These are phyloP conservation scores for Gymnoscopelus microlampas DNA, from an alignment of 2,797 vertebrate species.

Conservation along the genomic window DNA sequence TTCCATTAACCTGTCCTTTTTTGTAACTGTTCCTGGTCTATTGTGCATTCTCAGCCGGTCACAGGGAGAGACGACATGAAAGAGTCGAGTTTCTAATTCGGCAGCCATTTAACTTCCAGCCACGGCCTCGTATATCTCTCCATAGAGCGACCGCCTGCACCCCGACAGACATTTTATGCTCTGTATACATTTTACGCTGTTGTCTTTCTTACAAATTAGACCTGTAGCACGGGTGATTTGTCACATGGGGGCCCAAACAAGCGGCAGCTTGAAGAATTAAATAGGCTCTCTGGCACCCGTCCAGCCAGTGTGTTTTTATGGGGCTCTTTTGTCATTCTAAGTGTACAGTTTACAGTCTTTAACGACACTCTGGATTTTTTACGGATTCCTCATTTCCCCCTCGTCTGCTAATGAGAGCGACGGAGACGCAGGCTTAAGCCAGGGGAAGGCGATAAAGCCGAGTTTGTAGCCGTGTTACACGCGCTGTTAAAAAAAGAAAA, in stretches of 20 bases:
- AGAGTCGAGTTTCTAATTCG: constrained; percentile 39
- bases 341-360: constrained; percentile 78
- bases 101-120: constrained; percentile 24
- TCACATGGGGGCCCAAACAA: constrained; percentile 57
- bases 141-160: constrained; percentile 41
- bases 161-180: constrained; percentile 55
- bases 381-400: constrained; percentile 76
- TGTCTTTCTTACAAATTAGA: constrained; percentile 78
- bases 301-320: constrained; percentile 70
- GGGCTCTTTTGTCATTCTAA: constrained; percentile 73
- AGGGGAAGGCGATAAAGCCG: constrained; percentile 64
- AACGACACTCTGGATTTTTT: constrained; percentile 82
- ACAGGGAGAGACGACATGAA: constrained; percentile 40
- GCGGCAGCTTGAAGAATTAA: constrained; percentile 78
- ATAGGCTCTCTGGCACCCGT: constrained; percentile 74
- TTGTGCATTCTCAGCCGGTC: constrained; percentile 27
- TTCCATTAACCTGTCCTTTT: too few species aligned
- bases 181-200: constrained; percentile 67
- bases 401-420: constrained; percentile 72
- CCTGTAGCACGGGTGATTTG: constrained; percentile 74
- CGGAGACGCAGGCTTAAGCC: constrained; percentile 57
- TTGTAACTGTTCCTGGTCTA: not conserved
- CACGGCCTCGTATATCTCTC: constrained; percentile 48
- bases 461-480: constrained; percentile 71
- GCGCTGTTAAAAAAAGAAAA: constrained; percentile 56